Evolutionary conservation across 2,797 vertebrate genomes (phyloP).

Genomic region (Acanthurus lineatus): DNA sequence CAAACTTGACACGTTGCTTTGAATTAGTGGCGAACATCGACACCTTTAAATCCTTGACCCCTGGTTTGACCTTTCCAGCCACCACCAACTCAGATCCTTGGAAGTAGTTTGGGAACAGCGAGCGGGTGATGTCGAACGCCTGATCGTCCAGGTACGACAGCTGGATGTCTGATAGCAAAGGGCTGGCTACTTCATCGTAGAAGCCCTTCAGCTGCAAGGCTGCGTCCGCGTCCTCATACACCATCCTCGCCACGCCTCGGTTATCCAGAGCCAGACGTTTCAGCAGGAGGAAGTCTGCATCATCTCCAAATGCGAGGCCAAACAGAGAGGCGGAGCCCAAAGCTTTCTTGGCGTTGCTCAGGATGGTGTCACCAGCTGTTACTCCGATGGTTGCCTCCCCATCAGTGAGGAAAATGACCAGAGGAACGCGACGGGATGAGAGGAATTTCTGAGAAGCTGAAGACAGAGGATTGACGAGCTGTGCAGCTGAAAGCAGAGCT

Average conservation of each 20-base stretch:
- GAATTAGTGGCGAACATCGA: constrained; percentile 81
- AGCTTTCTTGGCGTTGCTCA: constrained; percentile 84
- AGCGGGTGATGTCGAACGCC: constrained; percentile 83
- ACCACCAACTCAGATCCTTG: constrained; percentile 91
- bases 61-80: constrained; percentile 84
- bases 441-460: constrained; percentile 46
- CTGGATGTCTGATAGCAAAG: constrained; percentile 88
- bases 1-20: constrained; percentile 80
- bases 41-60: constrained; percentile 82
- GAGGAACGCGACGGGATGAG: constrained; percentile 80
- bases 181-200: constrained; percentile 90
- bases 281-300: constrained; percentile 89
- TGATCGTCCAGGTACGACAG: constrained; percentile 87
- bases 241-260: constrained; percentile 84
- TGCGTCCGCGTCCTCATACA: constrained; percentile 89
- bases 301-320: constrained; percentile 90
- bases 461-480: constrained; percentile 83
- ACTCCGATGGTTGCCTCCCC: constrained; percentile 89
- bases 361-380: constrained; percentile 84
- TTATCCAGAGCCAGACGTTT: constrained; percentile 88
- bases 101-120: constrained; percentile 90
- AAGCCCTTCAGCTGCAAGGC: constrained; percentile 89
- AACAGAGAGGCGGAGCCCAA: constrained; percentile 86
- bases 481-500: constrained; percentile 88
- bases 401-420: constrained; percentile 91